Base-by-base conservation (phyloP, 2,797 vertebrate species). In the Leptatherina wallacei region DNA sequence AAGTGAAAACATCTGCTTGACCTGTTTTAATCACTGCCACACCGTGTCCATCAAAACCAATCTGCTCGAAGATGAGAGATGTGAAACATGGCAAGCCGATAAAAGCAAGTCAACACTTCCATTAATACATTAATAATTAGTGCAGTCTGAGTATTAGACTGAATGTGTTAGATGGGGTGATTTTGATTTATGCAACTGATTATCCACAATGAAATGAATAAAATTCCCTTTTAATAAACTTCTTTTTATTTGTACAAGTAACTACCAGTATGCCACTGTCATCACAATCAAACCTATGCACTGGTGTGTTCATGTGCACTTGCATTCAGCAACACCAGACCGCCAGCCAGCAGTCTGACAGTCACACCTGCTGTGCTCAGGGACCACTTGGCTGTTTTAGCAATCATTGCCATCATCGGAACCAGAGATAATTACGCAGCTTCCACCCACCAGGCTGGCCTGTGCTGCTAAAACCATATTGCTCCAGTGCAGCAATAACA, bases 401-500 rank as follows among this genome's bases (percentile, higher is more conserved):
- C 90, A 93, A 94, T 94, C 90, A 94, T 75, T 49, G 89, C 85
- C 82, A 89, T 91, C 81, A 84, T 74, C 88, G 81, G 87, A 89
- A 83, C 91, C 81, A 78, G 83, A 93, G 91, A 94, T 95, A 95
- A 95, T 95, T 94, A 90, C 89, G 78, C 82, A 81, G 84, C 84
- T 91, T 84, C 89, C 90, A 78, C 88, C 89, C 87, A 88, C 87
- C 83, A 75, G 89, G 52, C 84, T 82, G 87, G 88, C 78, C 85
- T 52, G 73, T 81, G 73, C 80, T 61, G 60, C 67, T 75, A 78
- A 82, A 88, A 84, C 75, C 22, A 70, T 85, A 87, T 82, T 77
- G 86, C 90, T 88, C 78, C 85, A 77, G 73, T 64, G 80, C 87
- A 87, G 89, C 88, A 91, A 91, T 92, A 93, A 94, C 91, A 95